phyloP scores from a whole-genome alignment of 2,888 invertebrate species.

The Incurvaria masculella region DNA sequence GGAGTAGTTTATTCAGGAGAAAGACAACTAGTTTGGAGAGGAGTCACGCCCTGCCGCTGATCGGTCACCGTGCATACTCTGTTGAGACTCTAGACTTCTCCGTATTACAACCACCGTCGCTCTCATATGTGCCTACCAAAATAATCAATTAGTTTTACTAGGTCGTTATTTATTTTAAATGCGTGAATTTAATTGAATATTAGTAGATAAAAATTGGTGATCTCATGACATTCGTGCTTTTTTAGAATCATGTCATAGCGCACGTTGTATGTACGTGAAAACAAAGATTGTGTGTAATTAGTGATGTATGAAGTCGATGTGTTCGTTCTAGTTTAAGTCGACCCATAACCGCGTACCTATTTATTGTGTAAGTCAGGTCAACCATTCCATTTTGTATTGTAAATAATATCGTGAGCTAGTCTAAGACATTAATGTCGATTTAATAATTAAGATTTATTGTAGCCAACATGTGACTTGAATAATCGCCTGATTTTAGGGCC shows the following conservation, averaged over 20 bases:
- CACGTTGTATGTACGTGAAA: background rate
- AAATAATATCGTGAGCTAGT: constrained; percentile 44
- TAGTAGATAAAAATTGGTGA: background rate
- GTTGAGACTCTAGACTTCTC: no score
- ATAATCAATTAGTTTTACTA: background rate
- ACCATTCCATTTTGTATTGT: constrained; percentile 41
- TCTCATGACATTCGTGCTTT: background rate
- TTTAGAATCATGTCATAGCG: background rate
- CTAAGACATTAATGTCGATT: no score
- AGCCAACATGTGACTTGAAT: no score
- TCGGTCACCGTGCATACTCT: background rate
- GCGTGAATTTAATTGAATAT: background rate
- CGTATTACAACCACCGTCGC: background rate
- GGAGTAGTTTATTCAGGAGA: constrained; percentile 22
- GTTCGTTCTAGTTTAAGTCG: background rate
- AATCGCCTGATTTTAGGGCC: no score
- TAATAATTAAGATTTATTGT: no score
- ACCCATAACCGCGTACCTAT: background rate
- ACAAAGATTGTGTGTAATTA: background rate
- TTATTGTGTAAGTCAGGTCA: background rate
- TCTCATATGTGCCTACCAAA: background rate
- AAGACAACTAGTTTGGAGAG: constrained; percentile 1
- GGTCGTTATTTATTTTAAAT: background rate
- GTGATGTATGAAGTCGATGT: background rate
- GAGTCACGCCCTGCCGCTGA: background rate